These are phyloP conservation scores for Malacosoma neustria DNA, from an alignment of 2,888 invertebrate genomes.

Conservation along the genomic window DNA sequence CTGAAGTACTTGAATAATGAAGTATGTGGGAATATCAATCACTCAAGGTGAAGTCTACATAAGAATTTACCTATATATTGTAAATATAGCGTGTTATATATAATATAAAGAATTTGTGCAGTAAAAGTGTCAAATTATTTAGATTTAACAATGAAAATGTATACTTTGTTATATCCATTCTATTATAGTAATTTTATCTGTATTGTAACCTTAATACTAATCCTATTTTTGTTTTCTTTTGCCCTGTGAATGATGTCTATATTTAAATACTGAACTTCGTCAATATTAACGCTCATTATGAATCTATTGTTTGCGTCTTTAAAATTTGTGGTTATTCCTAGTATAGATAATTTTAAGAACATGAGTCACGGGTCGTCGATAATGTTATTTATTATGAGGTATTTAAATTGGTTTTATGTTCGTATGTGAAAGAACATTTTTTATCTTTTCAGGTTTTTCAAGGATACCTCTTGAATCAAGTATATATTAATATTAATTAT, in stretches of 20 bases:
- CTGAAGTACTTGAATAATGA: background rate
- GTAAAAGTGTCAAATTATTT: too few species aligned
- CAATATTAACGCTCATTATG: background rate
- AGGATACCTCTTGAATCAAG: slow-evolving; percentile 58
- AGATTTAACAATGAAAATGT: too few species aligned
- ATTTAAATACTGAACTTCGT: too few species aligned
- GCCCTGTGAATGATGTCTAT: too few species aligned
- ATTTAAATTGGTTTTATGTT: background rate
- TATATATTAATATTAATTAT: slow-evolving; percentile 44
- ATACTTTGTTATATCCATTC: too few species aligned
- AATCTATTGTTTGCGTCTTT: background rate
- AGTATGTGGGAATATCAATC: background rate
- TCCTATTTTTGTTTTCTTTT: too few species aligned
- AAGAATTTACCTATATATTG: too few species aligned
- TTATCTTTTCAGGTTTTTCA: slow-evolving; percentile 62
- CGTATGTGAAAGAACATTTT: slow-evolving; percentile 19
- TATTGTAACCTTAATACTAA: too few species aligned
- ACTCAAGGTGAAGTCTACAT: background rate
- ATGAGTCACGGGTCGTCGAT: background rate
- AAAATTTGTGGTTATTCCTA: background rate
- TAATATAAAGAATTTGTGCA: too few species aligned
- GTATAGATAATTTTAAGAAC: background rate
- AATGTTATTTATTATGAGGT: too few species aligned
- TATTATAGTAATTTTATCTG: too few species aligned
- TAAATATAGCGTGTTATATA: too few species aligned